A percentile compares a stretch with the other conserved stretches of the same genome.
These are phyloP conservation scores for Cyanoderma ruficeps DNA, from an alignment of 2,113 vertebrate species.

Conservation along the genomic window DNA sequence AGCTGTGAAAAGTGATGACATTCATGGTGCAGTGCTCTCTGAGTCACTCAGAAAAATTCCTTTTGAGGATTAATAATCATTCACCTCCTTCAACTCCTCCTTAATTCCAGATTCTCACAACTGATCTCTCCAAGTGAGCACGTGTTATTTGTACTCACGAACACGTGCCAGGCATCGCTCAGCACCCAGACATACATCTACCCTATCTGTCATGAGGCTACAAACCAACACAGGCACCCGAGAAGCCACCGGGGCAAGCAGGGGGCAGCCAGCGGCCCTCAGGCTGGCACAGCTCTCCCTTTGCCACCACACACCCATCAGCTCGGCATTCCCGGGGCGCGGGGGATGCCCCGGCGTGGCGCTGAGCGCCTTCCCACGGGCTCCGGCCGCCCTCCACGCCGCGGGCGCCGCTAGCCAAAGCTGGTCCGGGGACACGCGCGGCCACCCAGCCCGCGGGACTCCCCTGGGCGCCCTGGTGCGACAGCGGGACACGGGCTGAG, in stretches of 20 bases:
- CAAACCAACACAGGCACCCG: background rate
- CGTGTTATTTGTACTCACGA: background rate
- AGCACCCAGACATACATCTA: rapidly evolving
- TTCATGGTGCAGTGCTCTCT: rapidly evolving
- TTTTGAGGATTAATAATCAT: background rate
- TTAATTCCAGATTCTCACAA: background rate
- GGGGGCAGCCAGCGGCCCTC: background rate
- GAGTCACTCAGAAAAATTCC: background rate
- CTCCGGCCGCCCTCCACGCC: background rate
- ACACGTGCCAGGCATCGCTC: background rate
- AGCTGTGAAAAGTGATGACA: background rate
- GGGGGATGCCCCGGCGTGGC: rapidly evolving
- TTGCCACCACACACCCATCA: rapidly evolving
- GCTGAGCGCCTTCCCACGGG: background rate
- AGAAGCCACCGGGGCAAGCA: background rate
- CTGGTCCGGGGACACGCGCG: background rate
- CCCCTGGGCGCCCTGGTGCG: background rate
- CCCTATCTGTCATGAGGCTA: background rate
- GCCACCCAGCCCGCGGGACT: background rate
- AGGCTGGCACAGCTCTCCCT: background rate
- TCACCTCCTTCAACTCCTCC: background rate
- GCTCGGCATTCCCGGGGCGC: rapidly evolving
- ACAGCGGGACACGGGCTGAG: background rate
- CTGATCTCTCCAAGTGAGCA: background rate
- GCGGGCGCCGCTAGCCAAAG: background rate